A percentile compares a stretch with the other conserved stretches of the same genome.
phyloP scores from a whole-genome alignment of 2,888 invertebrate species.

The Saturnia japonica region DNA sequence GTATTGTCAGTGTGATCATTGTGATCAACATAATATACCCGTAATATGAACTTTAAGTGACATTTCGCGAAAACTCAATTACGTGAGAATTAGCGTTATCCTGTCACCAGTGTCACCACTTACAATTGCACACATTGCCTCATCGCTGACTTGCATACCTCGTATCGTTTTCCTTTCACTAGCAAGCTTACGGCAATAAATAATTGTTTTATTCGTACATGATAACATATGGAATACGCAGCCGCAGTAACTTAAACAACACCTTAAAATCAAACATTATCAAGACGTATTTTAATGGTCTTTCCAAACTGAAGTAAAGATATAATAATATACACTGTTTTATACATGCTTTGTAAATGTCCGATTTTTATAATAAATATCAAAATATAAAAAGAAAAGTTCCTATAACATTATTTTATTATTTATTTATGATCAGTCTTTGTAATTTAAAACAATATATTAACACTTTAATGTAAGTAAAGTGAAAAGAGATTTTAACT shows the following conservation, averaged over 20 bases:
- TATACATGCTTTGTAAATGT: not conserved
- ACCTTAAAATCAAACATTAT: not conserved
- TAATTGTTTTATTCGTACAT: not conserved
- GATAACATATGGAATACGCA: not conserved
- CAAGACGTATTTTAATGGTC: not conserved
- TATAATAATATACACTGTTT: not conserved
- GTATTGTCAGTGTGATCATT: not conserved
- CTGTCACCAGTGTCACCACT: conserved; percentile 51
- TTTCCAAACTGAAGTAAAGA: not conserved
- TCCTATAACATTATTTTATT: no score
- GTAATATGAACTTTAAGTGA: not conserved
- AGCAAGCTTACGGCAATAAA: not conserved
- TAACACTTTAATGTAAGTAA: no score
- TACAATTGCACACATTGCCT: not conserved
- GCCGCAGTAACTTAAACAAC: not conserved
- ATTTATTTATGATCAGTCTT: no score
- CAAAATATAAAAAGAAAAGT: no score
- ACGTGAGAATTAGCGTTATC: conserved; percentile 69
- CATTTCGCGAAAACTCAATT: not conserved
- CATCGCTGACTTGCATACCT: conserved; percentile 1
- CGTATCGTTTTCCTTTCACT: not conserved
- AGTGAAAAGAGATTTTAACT: no score
- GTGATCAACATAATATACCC: not conserved
- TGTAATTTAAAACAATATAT: no score
- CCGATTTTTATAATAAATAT: no score